phyloP scores from a whole-genome alignment of 2,888 invertebrate genomes.

The Epistrophe grossulariae region DNA sequence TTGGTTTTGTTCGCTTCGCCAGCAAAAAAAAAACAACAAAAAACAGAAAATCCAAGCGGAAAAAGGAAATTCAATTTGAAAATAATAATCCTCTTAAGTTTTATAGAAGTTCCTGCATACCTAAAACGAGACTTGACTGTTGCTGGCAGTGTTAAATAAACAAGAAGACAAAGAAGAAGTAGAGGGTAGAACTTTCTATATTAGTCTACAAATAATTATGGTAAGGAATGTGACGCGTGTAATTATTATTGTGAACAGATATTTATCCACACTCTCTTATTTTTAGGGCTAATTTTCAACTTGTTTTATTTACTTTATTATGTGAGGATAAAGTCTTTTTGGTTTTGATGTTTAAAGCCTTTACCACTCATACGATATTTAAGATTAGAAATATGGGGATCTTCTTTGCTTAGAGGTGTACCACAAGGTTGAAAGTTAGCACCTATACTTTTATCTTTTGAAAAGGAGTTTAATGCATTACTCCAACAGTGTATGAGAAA shows the following conservation, averaged over 20 bases:
- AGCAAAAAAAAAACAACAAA: constrained; percentile 3
- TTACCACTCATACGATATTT: neutral
- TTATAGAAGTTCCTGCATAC: constrained; percentile 35
- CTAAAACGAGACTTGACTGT: constrained; percentile 2
- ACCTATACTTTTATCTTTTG: constrained; percentile 2
- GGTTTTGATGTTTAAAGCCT: neutral
- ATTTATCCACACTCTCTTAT: neutral
- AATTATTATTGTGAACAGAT: constrained; percentile 29
- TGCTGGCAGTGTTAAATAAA: constrained; percentile 27
- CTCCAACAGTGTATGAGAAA: too few species aligned
- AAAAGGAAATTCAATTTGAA: constrained; percentile 70
- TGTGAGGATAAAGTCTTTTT: neutral
- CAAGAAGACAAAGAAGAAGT: constrained; percentile 12
- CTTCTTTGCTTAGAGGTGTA: neutral
- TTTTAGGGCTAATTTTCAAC: neutral
- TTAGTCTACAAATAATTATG: constrained; percentile 2
- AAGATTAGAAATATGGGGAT: neutral
- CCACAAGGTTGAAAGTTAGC: constrained; percentile 2
- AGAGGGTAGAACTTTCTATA: too few species aligned
- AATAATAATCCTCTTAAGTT: constrained; percentile 71
- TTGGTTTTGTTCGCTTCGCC: constrained; percentile 22
- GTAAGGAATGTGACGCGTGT: constrained; percentile 25
- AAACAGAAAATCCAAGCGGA: constrained; percentile 34
- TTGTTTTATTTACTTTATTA: neutral
- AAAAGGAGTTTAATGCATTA: neutral